phyloP scores from a whole-genome alignment of 2,888 invertebrate genomes.

The Isoperla grammatica region DNA sequence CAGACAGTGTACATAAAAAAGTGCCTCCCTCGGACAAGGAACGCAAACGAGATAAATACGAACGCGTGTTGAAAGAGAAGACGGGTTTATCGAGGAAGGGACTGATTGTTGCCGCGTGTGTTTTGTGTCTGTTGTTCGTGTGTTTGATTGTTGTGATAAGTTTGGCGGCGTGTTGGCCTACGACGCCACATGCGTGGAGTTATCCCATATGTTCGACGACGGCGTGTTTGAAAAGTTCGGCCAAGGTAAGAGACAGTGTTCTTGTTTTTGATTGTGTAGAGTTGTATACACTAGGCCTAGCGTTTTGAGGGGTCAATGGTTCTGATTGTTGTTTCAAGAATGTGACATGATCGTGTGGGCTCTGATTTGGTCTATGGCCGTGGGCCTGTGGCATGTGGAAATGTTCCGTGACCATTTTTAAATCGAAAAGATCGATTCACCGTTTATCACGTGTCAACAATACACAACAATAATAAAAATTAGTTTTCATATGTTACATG shows the following conservation, averaged over 20 bases:
- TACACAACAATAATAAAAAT: too few relatives aligned
- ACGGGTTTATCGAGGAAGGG: slow-evolving; percentile 20
- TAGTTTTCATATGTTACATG: too few relatives aligned
- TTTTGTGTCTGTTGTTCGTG: slow-evolving; percentile 38
- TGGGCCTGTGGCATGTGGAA: too few relatives aligned
- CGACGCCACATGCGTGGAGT: slow-evolving; percentile 41
- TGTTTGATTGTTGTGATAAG: slow-evolving; percentile 45
- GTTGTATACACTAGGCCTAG: too few relatives aligned
- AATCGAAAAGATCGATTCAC: too few relatives aligned
- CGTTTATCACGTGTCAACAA: too few relatives aligned
- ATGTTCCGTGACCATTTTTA: too few relatives aligned
- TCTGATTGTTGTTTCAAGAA: too few relatives aligned
- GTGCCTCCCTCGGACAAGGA: slow-evolving; percentile 7
- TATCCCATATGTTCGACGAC: slow-evolving; percentile 46
- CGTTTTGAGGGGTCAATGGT: too few relatives aligned
- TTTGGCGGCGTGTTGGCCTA: slow-evolving; percentile 46
- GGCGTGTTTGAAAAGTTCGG: slow-evolving; percentile 48
- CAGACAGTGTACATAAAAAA: slow-evolving; percentile 5
- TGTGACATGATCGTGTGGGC: too few relatives aligned
- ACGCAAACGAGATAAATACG: background rate
- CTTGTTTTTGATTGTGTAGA: too few relatives aligned
- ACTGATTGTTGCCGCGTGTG: slow-evolving; percentile 7
- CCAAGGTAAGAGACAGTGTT: slow-evolving; percentile 42
- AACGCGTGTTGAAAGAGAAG: slow-evolving; percentile 4
- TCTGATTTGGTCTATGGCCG: too few relatives aligned